Evolutionary conservation across 2,797 vertebrate species (phyloP).

Genomic region (Pteronotus mesoamericanus): DNA sequence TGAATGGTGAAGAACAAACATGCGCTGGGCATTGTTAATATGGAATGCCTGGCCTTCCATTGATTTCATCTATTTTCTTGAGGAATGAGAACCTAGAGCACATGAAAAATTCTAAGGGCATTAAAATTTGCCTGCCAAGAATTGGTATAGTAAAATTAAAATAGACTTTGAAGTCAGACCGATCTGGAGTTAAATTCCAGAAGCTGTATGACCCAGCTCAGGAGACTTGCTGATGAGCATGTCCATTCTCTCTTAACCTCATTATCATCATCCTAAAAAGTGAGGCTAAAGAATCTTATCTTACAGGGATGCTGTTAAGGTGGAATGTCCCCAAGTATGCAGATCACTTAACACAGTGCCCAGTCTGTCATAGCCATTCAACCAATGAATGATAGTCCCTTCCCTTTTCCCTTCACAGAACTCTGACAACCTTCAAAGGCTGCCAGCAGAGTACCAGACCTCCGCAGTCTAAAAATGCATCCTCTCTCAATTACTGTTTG

Average conservation of each 20-base stretch:
- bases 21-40: neutral
- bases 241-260: neutral
- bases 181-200: constrained; percentile 17
- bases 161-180: neutral
- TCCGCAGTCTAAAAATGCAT: constrained; percentile 42
- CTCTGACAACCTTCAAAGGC: neutral
- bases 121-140: neutral
- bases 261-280: neutral
- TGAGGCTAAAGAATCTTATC: neutral
- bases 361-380: neutral
- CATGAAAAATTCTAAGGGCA: neutral
- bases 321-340: neutral
- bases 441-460: constrained; percentile 21
- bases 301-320: neutral
- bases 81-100: neutral
- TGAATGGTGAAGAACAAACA: neutral
- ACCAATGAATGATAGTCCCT: neutral
- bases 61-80: neutral
- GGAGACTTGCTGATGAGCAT: neutral
- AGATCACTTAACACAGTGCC: neutral
- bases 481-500: constrained; percentile 37
- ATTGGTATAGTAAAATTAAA: neutral
- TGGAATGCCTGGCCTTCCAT: neutral
- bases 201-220: neutral
- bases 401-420: neutral